These are phyloP conservation scores for Siniperca undulata DNA, from an alignment of 2,797 vertebrate species.

Conservation along the genomic window DNA sequence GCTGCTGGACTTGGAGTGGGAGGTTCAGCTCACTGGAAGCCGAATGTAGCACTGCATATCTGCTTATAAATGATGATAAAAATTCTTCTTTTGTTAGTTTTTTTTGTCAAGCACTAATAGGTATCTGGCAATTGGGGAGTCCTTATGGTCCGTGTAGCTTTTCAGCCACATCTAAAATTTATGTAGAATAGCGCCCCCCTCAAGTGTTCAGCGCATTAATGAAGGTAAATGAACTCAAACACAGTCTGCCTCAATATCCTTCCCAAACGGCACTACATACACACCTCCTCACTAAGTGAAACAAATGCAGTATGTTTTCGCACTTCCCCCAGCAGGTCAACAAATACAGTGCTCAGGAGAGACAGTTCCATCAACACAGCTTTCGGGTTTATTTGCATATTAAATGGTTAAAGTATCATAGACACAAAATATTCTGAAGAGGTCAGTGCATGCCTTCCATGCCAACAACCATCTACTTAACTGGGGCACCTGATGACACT, in stretches of 20 bases:
- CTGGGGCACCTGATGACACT: conserved; percentile 23
- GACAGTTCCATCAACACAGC: conserved; percentile 10
- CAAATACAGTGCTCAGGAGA: conserved; percentile 20
- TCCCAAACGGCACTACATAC: conserved; percentile 13
- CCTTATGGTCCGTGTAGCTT: background rate
- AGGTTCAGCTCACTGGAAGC: conserved; percentile 38
- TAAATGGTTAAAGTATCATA: background rate
- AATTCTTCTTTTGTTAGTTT: conserved; percentile 1
- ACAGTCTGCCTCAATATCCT: conserved; percentile 10
- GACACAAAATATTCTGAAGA: conserved; percentile 16
- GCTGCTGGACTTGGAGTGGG: conserved; percentile 39
- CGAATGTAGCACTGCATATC: conserved; percentile 14
- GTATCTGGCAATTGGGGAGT: conserved; percentile 12
- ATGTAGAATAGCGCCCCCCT: background rate
- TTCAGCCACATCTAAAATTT: conserved; percentile 27
- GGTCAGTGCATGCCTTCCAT: background rate
- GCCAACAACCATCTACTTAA: conserved; percentile 23
- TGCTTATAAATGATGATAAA: conserved; percentile 18
- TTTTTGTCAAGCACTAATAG: conserved; percentile 14
- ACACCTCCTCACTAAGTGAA: conserved; percentile 41
- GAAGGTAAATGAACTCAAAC: conserved; percentile 51
- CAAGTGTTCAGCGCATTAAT: conserved; percentile 27
- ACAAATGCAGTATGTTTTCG: conserved; percentile 46
- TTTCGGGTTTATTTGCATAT: conserved; percentile 37
- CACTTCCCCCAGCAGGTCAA: conserved; percentile 20